Percentiles rank a stretch among this genome's conserved stretches.
These are phyloP conservation scores for Pammene aurita DNA, from an alignment of 2,888 invertebrate genomes.

Conservation along the genomic window DNA sequence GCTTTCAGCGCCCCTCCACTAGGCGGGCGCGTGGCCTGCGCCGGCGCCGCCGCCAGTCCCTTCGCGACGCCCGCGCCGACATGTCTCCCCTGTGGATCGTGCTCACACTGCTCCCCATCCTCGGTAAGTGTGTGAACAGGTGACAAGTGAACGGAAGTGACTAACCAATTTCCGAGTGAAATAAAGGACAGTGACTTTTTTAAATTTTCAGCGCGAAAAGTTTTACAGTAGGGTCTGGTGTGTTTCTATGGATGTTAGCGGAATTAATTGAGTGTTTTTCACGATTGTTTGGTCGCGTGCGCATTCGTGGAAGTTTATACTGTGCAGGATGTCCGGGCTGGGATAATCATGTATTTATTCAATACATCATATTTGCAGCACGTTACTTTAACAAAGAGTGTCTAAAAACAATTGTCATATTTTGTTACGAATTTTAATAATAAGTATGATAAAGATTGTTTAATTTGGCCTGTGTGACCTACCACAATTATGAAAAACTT, in stretches of 20 bases:
- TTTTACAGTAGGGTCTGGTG: constrained; percentile 34
- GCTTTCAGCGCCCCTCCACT: constrained; percentile 63
- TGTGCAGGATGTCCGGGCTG: constrained; percentile 62
- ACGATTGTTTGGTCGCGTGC: constrained; percentile 51
- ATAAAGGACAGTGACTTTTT: constrained; percentile 20
- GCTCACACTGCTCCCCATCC: constrained; percentile 76
- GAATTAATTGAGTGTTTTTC: constrained; percentile 55
- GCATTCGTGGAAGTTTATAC: constrained; percentile 52
- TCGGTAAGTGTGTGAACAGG: constrained; percentile 72
- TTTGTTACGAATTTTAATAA: neutral
- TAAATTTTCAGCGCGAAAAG: constrained; percentile 29
- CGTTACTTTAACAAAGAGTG: constrained; percentile 1
- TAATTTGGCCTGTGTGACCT: neutral
- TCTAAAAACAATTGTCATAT: neutral
- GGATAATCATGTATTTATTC: constrained; percentile 53
- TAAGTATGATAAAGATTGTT: neutral
- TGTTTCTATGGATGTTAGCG: constrained; percentile 44
- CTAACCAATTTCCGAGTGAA: constrained; percentile 12
- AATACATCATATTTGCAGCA: constrained; percentile 16
- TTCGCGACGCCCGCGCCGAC: constrained; percentile 77
- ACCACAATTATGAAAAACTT: neutral
- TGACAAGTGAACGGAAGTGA: constrained; percentile 56
- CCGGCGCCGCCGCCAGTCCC: constrained; percentile 60
- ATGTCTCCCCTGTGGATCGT: constrained; percentile 80
- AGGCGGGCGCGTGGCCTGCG: constrained; percentile 53